Base-by-base conservation (phyloP, 2,888 invertebrate species). In the Lepidocyrtinus sp. region DNA sequence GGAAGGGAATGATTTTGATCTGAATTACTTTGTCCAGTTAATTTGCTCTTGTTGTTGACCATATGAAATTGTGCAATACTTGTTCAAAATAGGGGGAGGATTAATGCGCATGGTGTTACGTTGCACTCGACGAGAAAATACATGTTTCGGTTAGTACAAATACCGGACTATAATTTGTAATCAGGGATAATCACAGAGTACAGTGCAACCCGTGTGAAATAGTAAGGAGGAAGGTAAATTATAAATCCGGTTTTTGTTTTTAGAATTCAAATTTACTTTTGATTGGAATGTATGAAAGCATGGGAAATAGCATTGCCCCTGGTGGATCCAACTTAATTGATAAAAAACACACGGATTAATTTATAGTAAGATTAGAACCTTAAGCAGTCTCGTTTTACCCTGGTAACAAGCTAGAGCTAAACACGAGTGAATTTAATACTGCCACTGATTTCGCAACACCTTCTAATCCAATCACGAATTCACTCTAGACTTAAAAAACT, bases 11-110 rank as follows among this genome's bases (percentile, higher is more conserved):
- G 17, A 50, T 50, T 50, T n/a, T 50, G 50, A 50, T 50, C 50
- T 50, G 50, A 15, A n/a, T n/a, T n/a, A n/a, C 15, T 7, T 50
- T 50, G 50, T 50, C 50, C 50, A 50, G 50, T 50, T 50, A 7
- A 50, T 50, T 50, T 50, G 50, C 50, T 50, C 15, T 50, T 50
- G 50, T 50, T 50, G 50, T 50, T 50, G 50, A 50, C 50, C 17
- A 12, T 7, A 36, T 12, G 50, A 2, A 17, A 50, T 50, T 50
- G 50, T 50, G 50, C 50, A 50, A 50, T 12, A 50, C n/a, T n/a
- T n/a, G n/a, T n/a, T n/a, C n/a, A n/a, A n/a, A n/a, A n/a, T n/a
- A n/a, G n/a, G n/a, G n/a, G n/a, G n/a, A n/a, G n/a, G n/a, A n/a
- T n/a, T n/a, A n/a, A n/a, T n/a, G n/a, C n/a, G n/a, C n/a, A n/a